Conservation (phyloP, 1,140 invertebrate genomes). For the Thalassaphorura encarpata region DNA sequence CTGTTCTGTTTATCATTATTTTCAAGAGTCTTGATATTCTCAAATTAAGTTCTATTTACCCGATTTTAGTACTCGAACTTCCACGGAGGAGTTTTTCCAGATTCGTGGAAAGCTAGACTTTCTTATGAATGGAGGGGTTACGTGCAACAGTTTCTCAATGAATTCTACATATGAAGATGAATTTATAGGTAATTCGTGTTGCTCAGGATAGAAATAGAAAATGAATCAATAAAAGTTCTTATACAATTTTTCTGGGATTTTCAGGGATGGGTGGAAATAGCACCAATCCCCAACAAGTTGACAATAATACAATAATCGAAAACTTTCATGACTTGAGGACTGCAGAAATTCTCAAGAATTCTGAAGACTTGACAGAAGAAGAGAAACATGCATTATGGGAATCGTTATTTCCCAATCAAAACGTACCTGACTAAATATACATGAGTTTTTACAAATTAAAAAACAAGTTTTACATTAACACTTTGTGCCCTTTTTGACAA, state of each 20-base stretch:
- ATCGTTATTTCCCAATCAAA: slow-evolving; percentile 14
- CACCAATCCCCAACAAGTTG: too few species aligned
- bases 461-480: too few species aligned
- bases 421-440: slow-evolving; percentile 4
- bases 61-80: background rate
- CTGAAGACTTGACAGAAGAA: slow-evolving; percentile 15
- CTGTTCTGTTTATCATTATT: background rate
- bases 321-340: background rate
- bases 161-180: too few species aligned
- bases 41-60: background rate
- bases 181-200: too few species aligned
- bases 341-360: slow-evolving; percentile 5
- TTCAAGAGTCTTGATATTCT: background rate
- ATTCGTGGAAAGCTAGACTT: background rate
- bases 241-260: too few species aligned
- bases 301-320: too few species aligned
- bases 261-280: too few species aligned
- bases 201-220: too few species aligned
- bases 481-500: too few species aligned
- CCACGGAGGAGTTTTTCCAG: background rate
- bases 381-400: slow-evolving; percentile 26
- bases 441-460: background rate
- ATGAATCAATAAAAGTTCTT: too few species aligned
- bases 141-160: too few species aligned
- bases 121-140: background rate